phyloP scores from a whole-genome alignment of 2,797 vertebrate genomes.

The Pantherophis alleghaniensis region DNA sequence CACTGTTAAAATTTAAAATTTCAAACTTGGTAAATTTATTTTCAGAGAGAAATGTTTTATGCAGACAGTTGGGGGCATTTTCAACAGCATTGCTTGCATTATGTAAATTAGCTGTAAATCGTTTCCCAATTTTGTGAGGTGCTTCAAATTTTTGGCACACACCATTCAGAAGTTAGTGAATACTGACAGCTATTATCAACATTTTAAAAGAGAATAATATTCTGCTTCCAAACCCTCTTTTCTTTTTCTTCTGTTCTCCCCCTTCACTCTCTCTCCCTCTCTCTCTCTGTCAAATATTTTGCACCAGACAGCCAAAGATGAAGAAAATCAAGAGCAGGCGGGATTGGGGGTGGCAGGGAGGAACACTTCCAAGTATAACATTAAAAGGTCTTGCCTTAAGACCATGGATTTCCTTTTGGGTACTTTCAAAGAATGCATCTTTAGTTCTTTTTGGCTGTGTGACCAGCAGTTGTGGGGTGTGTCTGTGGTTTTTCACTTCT shows the following conservation, averaged over 20 bases:
- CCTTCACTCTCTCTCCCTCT: background rate
- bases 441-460: conserved; percentile 76
- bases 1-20: conserved; percentile 41
- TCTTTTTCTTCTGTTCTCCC: background rate
- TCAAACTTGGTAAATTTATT: conserved; percentile 51
- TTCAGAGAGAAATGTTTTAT: conserved; percentile 17
- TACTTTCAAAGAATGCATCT: conserved; percentile 80
- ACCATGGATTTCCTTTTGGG: conserved; percentile 82
- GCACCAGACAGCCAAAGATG: conserved; percentile 57
- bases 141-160: conserved; percentile 55
- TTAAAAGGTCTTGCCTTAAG: conserved; percentile 78
- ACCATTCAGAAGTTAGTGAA: conserved; percentile 59
- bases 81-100: conserved; percentile 54
- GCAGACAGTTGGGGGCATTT: conserved; percentile 34
- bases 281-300: conserved; percentile 60
- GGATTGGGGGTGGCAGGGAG: conserved; percentile 44
- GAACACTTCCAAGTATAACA: conserved; percentile 78
- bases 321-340: conserved; percentile 19
- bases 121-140: conserved; percentile 55
- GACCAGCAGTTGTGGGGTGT: conserved; percentile 75
- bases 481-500: conserved; percentile 73
- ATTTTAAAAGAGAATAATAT: conserved; percentile 58
- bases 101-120: conserved; percentile 14
- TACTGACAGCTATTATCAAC: conserved; percentile 70
- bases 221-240: conserved; percentile 54